A percentile compares a stretch with the other conserved stretches of the same genome.
These are phyloP conservation scores for Salmo trutta DNA, from an alignment of 2,797 vertebrate species.

Conservation along the genomic window DNA sequence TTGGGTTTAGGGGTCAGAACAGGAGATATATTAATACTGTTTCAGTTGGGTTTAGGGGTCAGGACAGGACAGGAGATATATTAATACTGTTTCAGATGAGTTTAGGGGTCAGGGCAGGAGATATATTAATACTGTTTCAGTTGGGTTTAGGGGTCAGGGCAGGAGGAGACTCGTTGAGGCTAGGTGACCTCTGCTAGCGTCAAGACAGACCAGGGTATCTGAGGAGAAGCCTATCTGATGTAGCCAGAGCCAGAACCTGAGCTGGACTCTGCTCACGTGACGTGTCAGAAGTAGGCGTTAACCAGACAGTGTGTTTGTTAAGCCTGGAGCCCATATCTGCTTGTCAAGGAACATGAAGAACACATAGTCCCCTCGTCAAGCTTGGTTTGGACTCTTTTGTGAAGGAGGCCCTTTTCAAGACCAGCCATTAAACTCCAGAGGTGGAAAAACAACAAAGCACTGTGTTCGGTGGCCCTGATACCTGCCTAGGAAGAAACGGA, in stretches of 20 bases:
- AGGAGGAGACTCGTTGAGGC: no score
- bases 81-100: no score
- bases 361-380: not conserved
- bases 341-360: not conserved
- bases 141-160: no score
- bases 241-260: not conserved
- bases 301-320: not conserved
- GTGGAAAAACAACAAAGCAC: not conserved
- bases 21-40: no score
- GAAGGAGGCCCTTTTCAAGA: not conserved
- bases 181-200: not conserved
- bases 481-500: not conserved
- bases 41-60: no score
- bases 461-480: not conserved
- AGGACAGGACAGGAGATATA: no score
- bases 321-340: not conserved
- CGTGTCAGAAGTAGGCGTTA: not conserved
- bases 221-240: not conserved
- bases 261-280: not conserved
- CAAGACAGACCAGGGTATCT: no score
- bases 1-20: no score
- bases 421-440: no score
- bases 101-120: no score
- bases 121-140: no score
- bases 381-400: constrained; percentile 6